These are phyloP conservation scores for Actinia equina DNA, from an alignment of 64 coral and sea anemone genomes.

Conservation along the genomic window DNA sequence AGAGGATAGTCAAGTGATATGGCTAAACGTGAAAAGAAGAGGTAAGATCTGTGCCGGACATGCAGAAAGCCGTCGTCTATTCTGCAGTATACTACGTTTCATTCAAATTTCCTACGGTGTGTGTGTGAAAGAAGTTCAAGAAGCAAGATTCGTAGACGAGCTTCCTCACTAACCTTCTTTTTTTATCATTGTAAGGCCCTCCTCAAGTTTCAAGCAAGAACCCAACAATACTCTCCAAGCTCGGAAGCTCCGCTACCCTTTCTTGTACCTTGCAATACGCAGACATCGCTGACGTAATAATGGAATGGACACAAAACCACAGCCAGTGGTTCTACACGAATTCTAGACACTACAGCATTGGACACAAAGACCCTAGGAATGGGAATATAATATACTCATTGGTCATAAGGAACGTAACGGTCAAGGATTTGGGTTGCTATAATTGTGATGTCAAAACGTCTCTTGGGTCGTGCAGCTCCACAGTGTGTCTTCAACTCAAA, in stretches of 20 bases:
- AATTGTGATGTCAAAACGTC: neutral
- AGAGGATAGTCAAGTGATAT: neutral
- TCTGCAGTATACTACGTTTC: no score
- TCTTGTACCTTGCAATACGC: neutral
- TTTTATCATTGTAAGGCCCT: neutral
- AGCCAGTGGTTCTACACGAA: neutral
- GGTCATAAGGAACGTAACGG: neutral
- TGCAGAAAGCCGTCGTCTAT: no score
- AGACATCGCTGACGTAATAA: neutral
- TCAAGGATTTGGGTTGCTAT: constrained; percentile 2
- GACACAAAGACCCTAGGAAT: neutral
- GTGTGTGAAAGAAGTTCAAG: neutral
- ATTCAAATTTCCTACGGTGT: no score
- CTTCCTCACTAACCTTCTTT: no score
- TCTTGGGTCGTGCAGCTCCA: neutral
- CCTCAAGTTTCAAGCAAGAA: neutral
- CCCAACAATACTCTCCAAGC: neutral
- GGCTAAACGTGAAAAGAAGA: neutral
- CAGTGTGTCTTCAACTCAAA: neutral
- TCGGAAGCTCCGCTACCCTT: neutral
- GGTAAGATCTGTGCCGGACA: neutral
- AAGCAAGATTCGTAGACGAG: no score
- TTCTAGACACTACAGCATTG: neutral
- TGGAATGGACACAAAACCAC: neutral
- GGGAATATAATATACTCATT: neutral